Base-by-base conservation (phyloP, 1,140 invertebrate species). In the Teleogryllus occipitalis region DNA sequence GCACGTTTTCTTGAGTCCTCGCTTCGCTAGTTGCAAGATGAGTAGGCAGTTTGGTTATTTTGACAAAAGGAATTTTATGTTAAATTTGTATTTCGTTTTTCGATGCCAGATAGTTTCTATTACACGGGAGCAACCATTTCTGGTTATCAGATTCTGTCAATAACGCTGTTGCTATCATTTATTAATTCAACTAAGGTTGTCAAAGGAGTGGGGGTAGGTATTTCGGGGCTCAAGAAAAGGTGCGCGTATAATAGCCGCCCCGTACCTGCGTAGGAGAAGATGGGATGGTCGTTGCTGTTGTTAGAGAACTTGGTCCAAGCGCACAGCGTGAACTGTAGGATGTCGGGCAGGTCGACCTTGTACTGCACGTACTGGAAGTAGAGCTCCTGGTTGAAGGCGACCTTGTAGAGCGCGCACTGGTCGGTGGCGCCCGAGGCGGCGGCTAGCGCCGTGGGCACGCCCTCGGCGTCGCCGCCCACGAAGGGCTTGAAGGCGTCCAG, bases 261-360 rank as follows among this genome's bases (percentile, higher is more conserved):
- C 90, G 91, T 85, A 95, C 93, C 90, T 85, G 93, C 89, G 84
- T 95, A 95, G 54, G 93, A 94, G 83, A 95, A 93, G 77, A 95
- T 83, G 0, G 93, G 92, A 87, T 95, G 93, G 83, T 95, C 93
- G 76, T 90, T 92, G 15, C 90, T 90, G 82, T 95, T 93, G 84
- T 95, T 95, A 80, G 90, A 90, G 81, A 94, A 94, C 82, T 94
- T 93, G 79, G 89, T 91, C 94, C 94, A 95, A 84, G 90, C 89
- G 83, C 94, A 95, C 0, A 95, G 86, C 0, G 93, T 95, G 83
- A 95, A 95, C 84, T 95, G 93, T 82, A 94, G 93, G 76, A 95
- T 82, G 81, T 94, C 90, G 0, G 93, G 93, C 8, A 95, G 81
- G 22, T 89, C 83, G 21, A 87, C 89, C 80, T 92, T 91, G 84